Conservation (phyloP, 1,140 invertebrate genomes). For the Sycobia sp. region DNA sequence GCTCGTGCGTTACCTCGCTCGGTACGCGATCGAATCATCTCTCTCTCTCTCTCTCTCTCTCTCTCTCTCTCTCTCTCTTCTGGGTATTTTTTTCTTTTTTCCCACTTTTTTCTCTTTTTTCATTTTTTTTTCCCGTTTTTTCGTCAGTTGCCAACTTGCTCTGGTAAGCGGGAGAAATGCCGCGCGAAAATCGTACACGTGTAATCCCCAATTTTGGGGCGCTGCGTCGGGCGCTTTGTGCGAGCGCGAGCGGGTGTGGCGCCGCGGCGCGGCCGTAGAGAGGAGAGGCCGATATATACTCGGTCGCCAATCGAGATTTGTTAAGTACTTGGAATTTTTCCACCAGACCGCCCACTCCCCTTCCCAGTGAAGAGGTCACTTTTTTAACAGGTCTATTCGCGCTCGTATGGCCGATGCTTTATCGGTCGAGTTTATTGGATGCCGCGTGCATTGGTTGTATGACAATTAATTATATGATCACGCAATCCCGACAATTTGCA, state of each 20-base stretch:
- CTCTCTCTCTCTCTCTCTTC: background rate
- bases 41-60: background rate
- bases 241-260: background rate
- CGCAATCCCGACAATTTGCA: too few relatives aligned
- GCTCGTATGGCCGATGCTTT: too few relatives aligned
- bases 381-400: too few relatives aligned
- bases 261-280: too few relatives aligned
- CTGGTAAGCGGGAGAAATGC: background rate
- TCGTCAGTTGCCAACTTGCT: background rate
- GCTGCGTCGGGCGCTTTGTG: background rate
- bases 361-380: too few relatives aligned
- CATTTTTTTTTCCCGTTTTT: background rate
- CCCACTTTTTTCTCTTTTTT: background rate
- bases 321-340: too few relatives aligned
- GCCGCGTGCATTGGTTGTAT: too few relatives aligned
- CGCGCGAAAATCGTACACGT: conserved; percentile 15
- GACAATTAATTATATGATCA: too few relatives aligned
- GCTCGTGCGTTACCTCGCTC: conserved; percentile 18
- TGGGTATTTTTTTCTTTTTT: background rate
- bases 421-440: too few relatives aligned
- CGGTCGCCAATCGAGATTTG: conserved; percentile 9
- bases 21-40: too few relatives aligned
- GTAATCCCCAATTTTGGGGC: conserved; percentile 12
- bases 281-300: background rate
- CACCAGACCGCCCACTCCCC: too few relatives aligned